phyloP scores from a whole-genome alignment of 2,797 vertebrate species.

The Phaenicophaeus curvirostris region DNA sequence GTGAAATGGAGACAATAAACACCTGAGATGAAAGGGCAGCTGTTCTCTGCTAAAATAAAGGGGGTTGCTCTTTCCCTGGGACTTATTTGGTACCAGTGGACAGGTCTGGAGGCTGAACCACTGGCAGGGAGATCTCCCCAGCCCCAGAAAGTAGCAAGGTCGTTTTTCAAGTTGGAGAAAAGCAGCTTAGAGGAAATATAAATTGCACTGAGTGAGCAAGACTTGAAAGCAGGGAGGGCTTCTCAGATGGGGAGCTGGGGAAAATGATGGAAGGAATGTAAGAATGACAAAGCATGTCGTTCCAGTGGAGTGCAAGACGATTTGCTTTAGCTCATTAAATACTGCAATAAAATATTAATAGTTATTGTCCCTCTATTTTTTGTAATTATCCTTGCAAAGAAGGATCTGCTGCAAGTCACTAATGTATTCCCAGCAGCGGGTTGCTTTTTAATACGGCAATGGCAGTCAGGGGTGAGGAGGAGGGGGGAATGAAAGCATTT shows the following conservation, averaged over 20 bases:
- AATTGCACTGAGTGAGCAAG: conserved; percentile 32
- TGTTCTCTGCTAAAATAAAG: conserved; percentile 33
- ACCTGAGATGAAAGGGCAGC: conserved; percentile 4
- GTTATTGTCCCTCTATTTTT: conserved; percentile 81
- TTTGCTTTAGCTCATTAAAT: conserved; percentile 80
- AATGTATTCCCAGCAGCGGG: conserved; percentile 78
- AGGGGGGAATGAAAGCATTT: conserved; percentile 25
- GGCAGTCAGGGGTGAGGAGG: conserved; percentile 49
- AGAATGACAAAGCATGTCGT: conserved; percentile 73
- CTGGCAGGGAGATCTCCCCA: background rate
- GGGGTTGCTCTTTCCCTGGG: background rate
- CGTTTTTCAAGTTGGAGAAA: conserved; percentile 46
- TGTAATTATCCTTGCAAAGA: conserved; percentile 79
- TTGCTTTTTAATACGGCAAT: conserved; percentile 71
- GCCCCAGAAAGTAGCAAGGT: conserved; percentile 7
- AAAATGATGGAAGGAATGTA: conserved; percentile 63
- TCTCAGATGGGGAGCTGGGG: conserved; percentile 25
- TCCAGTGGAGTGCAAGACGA: conserved; percentile 72
- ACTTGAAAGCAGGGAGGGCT: conserved; percentile 58
- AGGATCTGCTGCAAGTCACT: conserved; percentile 75
- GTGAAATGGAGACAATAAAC: conserved; percentile 47
- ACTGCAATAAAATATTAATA: conserved; percentile 81
- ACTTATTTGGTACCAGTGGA: background rate
- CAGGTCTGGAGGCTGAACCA: background rate
- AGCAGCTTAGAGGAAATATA: conserved; percentile 44